Base-by-base conservation (phyloP, 2,888 invertebrate species). In the Mechanitis mazaeus region DNA sequence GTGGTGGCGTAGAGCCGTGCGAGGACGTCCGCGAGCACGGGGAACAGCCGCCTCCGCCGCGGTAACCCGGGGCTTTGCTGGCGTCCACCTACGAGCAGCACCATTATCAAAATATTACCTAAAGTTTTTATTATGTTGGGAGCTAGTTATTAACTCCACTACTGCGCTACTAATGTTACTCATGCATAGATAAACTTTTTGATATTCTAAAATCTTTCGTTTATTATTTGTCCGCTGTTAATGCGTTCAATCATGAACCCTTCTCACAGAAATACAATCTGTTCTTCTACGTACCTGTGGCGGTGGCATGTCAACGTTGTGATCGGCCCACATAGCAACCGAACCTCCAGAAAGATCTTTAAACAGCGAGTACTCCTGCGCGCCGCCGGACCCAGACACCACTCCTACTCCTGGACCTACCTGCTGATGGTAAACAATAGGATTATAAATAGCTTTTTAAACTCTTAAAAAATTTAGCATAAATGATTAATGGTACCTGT, bases 41-140 rank as follows among this genome's bases (percentile, higher is more conserved):
- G 6, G 95, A 95, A 79, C 95, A 95, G 67, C 94, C 93, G 54
- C 94, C 92, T 57, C 92, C 94, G 59, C 95, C 96, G 75, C 97
- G 93, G 83, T 97, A 97, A 0, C 97, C 97, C 0, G 97, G 97
- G 64, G 97, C 97, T 85, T 97, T 97, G 55, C 96, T 94, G 3
- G 95, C 95, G 86, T 97, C 97, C 66, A 94, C 96, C 89, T 94
- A 87, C 33, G 28, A 3, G 11, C 28, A 1, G 5, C 2, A 33
- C 3, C 35, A 33, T 11, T 50, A 33, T 33, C 38, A 56, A 20
- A 38, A 38, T 38, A 38, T 38, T 38, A 7, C 20, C 20, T 20
- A 38, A 38, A 38, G 38, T 38, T 20, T 20, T 20, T 20, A 20
- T 20, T 20, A 20, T 20, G 20, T 20, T 20, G 20, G 20, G 20